These are phyloP conservation scores for Cyprinodon diabolis DNA, from an alignment of 2,797 vertebrate genomes.

Conservation along the genomic window DNA sequence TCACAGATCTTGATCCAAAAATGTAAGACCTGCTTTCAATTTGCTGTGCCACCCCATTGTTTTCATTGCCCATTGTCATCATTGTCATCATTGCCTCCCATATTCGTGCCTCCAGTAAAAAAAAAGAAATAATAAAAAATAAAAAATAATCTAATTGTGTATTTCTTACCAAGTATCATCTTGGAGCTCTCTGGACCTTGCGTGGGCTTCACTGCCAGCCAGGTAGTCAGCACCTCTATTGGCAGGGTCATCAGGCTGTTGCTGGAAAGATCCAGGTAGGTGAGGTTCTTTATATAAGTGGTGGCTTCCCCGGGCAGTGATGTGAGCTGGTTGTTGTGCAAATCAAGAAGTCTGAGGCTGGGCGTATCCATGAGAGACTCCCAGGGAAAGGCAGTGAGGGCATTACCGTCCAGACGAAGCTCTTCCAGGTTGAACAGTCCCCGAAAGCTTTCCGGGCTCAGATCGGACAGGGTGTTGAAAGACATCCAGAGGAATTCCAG, in stretches of 20 bases:
- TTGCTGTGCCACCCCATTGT: neutral
- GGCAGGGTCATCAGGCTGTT: conserved; percentile 92
- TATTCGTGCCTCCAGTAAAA: neutral
- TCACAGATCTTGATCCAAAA: neutral
- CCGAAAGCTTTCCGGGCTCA: conserved; percentile 85
- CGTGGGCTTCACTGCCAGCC: conserved; percentile 83
- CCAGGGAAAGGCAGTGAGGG: conserved; percentile 91
- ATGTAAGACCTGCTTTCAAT: neutral
- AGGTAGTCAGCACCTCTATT: conserved; percentile 85
- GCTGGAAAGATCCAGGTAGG: conserved; percentile 94
- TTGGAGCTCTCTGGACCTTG: conserved; percentile 86
- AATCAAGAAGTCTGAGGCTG: conserved; percentile 89
- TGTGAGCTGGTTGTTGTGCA: conserved; percentile 92
- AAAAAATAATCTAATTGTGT: no score
- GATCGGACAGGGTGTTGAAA: conserved; percentile 88
- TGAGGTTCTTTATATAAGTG: conserved; percentile 87
- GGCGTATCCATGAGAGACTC: conserved; percentile 89
- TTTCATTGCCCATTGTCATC: neutral
- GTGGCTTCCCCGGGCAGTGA: conserved; percentile 87
- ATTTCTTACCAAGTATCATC: conserved; percentile 89
- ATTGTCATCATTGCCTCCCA: neutral
- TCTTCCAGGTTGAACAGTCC: conserved; percentile 89
- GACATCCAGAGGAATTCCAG: conserved; percentile 98
- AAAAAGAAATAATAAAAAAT: neutral
- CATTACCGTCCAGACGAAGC: conserved; percentile 91